phyloP scores from a whole-genome alignment of 2,797 vertebrate species.

The Lophius americanus region DNA sequence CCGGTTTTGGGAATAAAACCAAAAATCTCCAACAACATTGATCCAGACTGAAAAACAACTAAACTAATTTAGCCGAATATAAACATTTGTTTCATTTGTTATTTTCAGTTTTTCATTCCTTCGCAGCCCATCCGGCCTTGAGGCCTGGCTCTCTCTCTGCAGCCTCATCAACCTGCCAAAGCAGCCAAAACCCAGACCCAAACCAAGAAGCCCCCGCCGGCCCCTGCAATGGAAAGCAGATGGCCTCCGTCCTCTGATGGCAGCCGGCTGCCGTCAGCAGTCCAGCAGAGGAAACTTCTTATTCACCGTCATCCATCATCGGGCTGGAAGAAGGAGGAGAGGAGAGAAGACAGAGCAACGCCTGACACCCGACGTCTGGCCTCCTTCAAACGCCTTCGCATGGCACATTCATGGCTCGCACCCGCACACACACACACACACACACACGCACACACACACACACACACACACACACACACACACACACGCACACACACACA shows the following conservation, averaged over 20 bases:
- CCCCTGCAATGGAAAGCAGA: conserved; percentile 82
- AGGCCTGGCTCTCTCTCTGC: conserved; percentile 40
- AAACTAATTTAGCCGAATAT: conserved; percentile 36
- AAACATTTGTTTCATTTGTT: conserved; percentile 49
- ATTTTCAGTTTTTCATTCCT: conserved; percentile 44
- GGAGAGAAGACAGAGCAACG: conserved; percentile 68
- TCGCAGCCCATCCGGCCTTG: conserved; percentile 46
- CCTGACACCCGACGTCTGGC: conserved; percentile 76
- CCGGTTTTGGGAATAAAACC: conserved; percentile 22
- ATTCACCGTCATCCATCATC: conserved; percentile 84
- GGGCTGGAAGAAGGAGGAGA: conserved; percentile 37
- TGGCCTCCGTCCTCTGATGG: conserved; percentile 73
- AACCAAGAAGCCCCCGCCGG: conserved; percentile 41
- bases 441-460: conserved; percentile 45
- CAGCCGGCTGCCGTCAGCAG: conserved; percentile 69
- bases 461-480: neutral
- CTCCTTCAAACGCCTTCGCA: conserved; percentile 76
- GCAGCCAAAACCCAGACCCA: conserved; percentile 51
- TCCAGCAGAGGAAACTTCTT: conserved; percentile 83
- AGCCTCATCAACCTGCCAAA: conserved; percentile 40
- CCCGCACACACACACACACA: conserved; percentile 60
- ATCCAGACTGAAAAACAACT: conserved; percentile 43
- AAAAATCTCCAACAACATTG: conserved; percentile 17
- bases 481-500: conserved; percentile 16
- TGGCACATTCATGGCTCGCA: conserved; percentile 73